Conservation (phyloP, 2,797 vertebrate species). For the Myiotriccus ornatus region DNA sequence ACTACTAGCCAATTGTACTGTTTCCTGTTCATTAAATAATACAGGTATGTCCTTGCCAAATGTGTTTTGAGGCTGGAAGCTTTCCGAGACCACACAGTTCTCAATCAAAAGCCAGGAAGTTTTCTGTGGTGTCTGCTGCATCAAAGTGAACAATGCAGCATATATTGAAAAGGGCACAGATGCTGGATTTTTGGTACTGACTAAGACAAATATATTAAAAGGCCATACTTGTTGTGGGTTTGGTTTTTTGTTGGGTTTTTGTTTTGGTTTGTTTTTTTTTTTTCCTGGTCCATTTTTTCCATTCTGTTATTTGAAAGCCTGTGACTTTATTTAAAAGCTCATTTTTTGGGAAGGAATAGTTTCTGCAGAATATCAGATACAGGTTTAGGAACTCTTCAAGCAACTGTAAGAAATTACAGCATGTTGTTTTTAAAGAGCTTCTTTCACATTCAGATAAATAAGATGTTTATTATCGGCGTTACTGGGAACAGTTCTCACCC, state of each 20-base stretch:
- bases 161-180: background rate
- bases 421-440: background rate
- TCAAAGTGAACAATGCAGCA: background rate
- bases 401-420: background rate
- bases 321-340: background rate
- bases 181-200: background rate
- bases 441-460: background rate
- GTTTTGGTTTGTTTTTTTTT: background rate
- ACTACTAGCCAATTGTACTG: background rate
- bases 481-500: background rate
- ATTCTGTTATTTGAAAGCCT: background rate
- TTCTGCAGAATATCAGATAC: background rate
- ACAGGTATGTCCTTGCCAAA: background rate
- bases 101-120: background rate
- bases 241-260: too few species aligned
- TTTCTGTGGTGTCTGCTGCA: background rate
- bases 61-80: background rate
- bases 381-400: background rate
- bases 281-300: background rate
- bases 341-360: background rate
- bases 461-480: background rate
- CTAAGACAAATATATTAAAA: background rate
- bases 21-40: background rate
- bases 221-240: too few species aligned
- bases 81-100: background rate